phyloP scores from a whole-genome alignment of 2,113 vertebrate species.

The Suncus etruscus region DNA sequence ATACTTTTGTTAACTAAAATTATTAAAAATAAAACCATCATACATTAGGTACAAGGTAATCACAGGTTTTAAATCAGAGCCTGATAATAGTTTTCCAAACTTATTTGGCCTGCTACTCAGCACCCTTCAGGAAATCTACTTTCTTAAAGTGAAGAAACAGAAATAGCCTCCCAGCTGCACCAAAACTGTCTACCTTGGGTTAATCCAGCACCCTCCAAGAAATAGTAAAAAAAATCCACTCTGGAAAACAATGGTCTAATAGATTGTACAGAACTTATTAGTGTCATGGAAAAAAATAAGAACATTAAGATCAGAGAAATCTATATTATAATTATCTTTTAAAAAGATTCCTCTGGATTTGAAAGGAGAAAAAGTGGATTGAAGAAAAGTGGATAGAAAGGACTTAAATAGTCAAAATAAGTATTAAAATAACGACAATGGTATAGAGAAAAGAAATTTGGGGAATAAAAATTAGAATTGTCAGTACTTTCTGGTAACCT shows the following conservation, averaged over 20 bases:
- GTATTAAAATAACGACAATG: not conserved
- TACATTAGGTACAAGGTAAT: not conserved
- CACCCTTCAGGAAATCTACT: too few relatives aligned
- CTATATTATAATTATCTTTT: not conserved
- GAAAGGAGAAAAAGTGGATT: not conserved
- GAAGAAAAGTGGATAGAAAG: not conserved
- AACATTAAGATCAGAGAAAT: not conserved
- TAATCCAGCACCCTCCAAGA: too few relatives aligned
- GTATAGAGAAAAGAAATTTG: slow-evolving; percentile 3
- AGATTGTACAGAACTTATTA: not conserved
- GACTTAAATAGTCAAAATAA: not conserved
- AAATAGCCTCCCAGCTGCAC: too few relatives aligned
- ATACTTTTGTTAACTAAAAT: not conserved
- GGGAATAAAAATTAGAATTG: not conserved
- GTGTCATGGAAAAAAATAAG: not conserved
- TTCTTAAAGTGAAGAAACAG: too few relatives aligned
- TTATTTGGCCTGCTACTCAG: too few relatives aligned
- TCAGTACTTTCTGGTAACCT: not conserved
- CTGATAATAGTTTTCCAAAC: not conserved
- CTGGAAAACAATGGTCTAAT: too few relatives aligned
- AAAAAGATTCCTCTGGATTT: not conserved
- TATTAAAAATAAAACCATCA: not conserved
- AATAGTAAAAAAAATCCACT: too few relatives aligned
- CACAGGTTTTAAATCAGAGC: not conserved
- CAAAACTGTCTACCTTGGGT: too few relatives aligned